Base-by-base conservation (phyloP, 2,888 invertebrate species). In the Lampropteryx suffumata region DNA sequence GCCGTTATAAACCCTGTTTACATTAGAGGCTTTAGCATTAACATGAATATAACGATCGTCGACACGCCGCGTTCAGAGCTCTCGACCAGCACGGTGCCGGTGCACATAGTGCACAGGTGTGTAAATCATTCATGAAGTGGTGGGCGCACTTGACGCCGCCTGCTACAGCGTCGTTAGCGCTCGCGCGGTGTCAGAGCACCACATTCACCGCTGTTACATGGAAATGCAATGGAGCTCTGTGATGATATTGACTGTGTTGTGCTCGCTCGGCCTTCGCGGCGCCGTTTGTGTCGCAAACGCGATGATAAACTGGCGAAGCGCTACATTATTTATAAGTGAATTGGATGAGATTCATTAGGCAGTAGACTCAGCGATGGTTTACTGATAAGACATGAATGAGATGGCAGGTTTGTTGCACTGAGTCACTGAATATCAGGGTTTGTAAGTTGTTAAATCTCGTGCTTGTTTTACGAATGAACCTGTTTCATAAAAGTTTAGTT, bases 121-220 rank as follows among this genome's bases (percentile, higher is more conserved):
- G 50, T 65, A 46, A 65, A 65, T 64, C 50, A 65, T 65, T 65
- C 57, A 67, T 67, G 54, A 58, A 50, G 44, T 33, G 44, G 17
- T 26, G 14, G n/a, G 17, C 21, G 32, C 21, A 8, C 10, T 28
- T 4, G 28, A 1, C 28, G 10, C 3, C 21, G 21, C 21, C 28
- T 28, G n/a, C 26, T 9, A 12, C 34, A 7, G 27, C 14, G 36
- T 37, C 32, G 42, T 37, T 29, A 34, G n/a, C 28, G 28, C 28
- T 5, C 21, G 21, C 21, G 28, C 26, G 8, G n/a, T 10, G 28
- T 10, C 21, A 21, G n/a, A 10, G 14, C 27, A 33, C 11, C 35
- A 26, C 35, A 33, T 17, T 36, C 11, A 40, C 26, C 30, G 32
- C 35, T 30, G 33, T 30, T 37, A 32, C 40, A 14, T 30, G 34